Conservation (phyloP, 2,797 vertebrate species). For the Adrianichthys oophorus region DNA sequence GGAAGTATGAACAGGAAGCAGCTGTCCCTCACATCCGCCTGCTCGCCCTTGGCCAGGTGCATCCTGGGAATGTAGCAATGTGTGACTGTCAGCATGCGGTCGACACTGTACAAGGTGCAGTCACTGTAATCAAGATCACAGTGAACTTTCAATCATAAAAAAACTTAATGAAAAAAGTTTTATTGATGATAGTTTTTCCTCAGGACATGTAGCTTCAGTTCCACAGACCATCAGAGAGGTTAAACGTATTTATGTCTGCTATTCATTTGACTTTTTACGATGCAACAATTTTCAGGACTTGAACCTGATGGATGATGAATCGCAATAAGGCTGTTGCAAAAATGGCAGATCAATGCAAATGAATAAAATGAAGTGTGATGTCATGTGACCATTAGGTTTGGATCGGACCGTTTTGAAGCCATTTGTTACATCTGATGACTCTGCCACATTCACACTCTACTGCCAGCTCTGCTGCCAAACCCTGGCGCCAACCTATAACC, state of each 20-base stretch:
- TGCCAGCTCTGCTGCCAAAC: too few species aligned
- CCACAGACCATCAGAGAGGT: background rate
- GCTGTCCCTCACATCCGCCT: slow-evolving; percentile 77
- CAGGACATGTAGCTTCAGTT: background rate
- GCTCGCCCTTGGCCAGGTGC: slow-evolving; percentile 76
- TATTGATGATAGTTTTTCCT: background rate
- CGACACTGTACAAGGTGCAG: slow-evolving; percentile 39
- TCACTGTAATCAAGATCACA: slow-evolving; percentile 49
- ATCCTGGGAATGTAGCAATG: slow-evolving; percentile 79
- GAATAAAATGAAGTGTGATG: too few species aligned
- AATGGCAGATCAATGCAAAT: too few species aligned
- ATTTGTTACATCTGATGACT: too few species aligned
- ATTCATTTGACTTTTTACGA: too few species aligned
- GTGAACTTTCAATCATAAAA: slow-evolving; percentile 33
- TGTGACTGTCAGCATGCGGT: slow-evolving; percentile 59
- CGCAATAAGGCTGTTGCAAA: too few species aligned
- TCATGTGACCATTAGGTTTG: too few species aligned
- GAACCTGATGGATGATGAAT: too few species aligned
- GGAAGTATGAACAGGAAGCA: slow-evolving; percentile 84
- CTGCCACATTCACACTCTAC: too few species aligned
- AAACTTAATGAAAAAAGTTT: slow-evolving; percentile 11
- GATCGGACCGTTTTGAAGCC: too few species aligned
- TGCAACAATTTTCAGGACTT: too few species aligned
- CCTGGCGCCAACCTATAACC: too few species aligned
- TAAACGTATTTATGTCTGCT: background rate